phyloP scores from a whole-genome alignment of 35 echinoderm and acorn worm species.

The Acanthaster planci region DNA sequence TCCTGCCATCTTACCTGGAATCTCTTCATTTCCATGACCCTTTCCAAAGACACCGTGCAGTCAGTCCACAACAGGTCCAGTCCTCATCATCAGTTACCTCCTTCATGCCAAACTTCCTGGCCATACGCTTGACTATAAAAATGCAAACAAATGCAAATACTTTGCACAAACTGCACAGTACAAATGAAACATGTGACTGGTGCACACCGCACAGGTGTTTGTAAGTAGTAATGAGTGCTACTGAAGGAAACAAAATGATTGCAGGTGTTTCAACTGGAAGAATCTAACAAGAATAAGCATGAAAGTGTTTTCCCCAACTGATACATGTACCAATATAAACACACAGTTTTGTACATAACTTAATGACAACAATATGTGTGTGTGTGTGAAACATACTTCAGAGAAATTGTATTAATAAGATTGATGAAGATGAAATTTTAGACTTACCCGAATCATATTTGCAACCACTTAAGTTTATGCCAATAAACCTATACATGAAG shows the following conservation, averaged over 20 bases:
- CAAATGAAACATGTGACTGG: too few species aligned
- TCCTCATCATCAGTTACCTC: constrained; percentile 97
- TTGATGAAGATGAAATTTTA: background rate
- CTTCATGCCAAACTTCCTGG: constrained; percentile 97
- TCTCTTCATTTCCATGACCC: constrained; percentile 99
- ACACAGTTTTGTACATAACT: too few species aligned
- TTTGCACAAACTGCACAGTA: too few species aligned
- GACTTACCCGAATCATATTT: constrained; percentile 91
- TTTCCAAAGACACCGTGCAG: constrained; percentile 85
- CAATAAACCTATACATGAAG: constrained; percentile 68
- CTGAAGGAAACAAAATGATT: too few species aligned
- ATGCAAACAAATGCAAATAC: background rate
- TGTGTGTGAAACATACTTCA: too few species aligned
- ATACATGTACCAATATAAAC: too few species aligned
- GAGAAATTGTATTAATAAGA: background rate
- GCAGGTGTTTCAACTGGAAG: too few species aligned
- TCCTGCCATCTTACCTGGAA: constrained; percentile 66
- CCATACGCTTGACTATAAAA: constrained; percentile 73
- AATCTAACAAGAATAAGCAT: too few species aligned
- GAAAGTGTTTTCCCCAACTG: too few species aligned
- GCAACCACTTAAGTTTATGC: constrained; percentile 81
- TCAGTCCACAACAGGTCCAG: constrained; percentile 99
- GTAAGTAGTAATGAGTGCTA: too few species aligned
- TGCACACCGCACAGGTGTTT: too few species aligned
- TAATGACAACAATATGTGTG: too few species aligned